Evolutionary conservation across 1,140 invertebrate genomes (phyloP).

Genomic region (Papilio helenus): DNA sequence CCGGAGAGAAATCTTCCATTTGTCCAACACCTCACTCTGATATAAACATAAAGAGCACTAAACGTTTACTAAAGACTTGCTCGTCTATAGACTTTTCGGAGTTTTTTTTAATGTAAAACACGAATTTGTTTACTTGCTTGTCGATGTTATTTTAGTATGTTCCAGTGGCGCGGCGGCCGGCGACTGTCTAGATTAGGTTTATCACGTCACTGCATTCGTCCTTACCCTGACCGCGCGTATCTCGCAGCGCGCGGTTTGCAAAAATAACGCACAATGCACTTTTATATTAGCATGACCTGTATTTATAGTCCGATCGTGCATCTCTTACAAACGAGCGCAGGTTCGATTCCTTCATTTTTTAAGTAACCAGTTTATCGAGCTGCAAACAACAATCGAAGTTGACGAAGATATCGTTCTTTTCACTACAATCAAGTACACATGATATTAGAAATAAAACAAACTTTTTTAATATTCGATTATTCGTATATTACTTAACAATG

Average conservation of each 20-base stretch:
- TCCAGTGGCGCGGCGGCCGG: not conserved
- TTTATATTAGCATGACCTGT: not conserved
- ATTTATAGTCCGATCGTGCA: not conserved
- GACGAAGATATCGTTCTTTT: not conserved
- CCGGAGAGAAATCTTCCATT: constrained; percentile 37
- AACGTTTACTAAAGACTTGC: not conserved
- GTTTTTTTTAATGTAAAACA: not conserved
- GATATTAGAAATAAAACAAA: not conserved
- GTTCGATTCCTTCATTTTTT: not conserved
- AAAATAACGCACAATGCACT: constrained; percentile 3
- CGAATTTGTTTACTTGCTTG: not conserved
- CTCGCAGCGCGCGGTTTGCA: not conserved
- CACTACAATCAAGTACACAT: not conserved
- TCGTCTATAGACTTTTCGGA: not conserved
- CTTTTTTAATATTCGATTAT: constrained; percentile 23
- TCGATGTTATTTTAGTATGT: not conserved
- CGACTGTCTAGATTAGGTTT: constrained; percentile 5
- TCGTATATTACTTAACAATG: constrained; percentile 43
- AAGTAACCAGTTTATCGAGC: not conserved
- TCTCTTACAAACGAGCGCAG: not conserved
- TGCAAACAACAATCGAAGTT: not conserved
- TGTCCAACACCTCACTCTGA: not conserved
- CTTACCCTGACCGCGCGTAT: constrained; percentile 9
- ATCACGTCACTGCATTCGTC: constrained; percentile 17
- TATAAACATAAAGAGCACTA: not conserved